Conservation (phyloP, 2,797 vertebrate genomes). For the Odontamblyopus rebecca region DNA sequence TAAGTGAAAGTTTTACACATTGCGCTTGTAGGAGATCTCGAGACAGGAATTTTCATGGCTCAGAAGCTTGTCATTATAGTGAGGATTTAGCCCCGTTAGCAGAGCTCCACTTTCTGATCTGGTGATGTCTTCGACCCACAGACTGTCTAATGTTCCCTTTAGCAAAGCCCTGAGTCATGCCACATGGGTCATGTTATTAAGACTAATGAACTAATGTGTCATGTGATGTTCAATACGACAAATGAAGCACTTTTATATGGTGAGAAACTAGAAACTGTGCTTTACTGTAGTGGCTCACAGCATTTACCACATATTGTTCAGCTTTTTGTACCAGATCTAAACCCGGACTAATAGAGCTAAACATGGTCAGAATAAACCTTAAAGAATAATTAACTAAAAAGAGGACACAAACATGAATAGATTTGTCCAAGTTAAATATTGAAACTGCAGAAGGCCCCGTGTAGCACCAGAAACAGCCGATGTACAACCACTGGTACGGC, state of each 20-base stretch:
- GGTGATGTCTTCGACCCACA: background rate
- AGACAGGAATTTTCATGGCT: constrained; percentile 5
- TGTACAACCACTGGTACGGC: too few species aligned
- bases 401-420: background rate
- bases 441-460: too few species aligned
- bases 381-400: background rate
- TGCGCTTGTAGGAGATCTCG: background rate
- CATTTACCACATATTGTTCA: background rate
- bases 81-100: constrained; percentile 1
- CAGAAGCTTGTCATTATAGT: constrained; percentile 7
- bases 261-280: background rate
- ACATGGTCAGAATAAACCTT: background rate
- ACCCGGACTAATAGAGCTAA: too few species aligned
- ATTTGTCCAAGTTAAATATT: too few species aligned
- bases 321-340: too few species aligned
- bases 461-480: background rate
- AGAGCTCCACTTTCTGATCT: constrained; percentile 4
- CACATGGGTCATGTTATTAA: constrained; percentile 13
- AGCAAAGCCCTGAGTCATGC: background rate
- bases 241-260: constrained; percentile 10
- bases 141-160: background rate
- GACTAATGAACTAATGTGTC: constrained; percentile 1
- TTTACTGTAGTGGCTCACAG: background rate
- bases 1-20: constrained; percentile 2
- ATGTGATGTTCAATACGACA: background rate